Conservation (phyloP, 2,888 invertebrate genomes). For the Arge pagana region DNA sequence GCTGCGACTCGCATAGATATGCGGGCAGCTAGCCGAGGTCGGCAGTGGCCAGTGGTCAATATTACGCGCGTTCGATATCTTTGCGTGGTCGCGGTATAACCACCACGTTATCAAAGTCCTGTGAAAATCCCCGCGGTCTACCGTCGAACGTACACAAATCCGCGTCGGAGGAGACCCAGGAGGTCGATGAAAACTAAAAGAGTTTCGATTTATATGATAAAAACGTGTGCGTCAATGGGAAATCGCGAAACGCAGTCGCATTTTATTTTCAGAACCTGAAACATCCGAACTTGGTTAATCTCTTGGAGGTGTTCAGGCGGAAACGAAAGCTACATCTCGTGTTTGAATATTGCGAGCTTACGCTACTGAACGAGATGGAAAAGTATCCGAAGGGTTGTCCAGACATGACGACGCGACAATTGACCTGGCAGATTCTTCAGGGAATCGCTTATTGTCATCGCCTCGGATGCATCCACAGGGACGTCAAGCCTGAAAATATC, state of each 20-base stretch:
- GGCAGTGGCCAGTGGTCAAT: constrained; percentile 52
- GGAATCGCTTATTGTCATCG: constrained; percentile 97
- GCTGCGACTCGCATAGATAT: constrained; percentile 23
- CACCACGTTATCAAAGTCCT: no score
- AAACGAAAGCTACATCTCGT: constrained; percentile 95
- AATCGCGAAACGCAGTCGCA: background rate
- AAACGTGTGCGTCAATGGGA: background rate
- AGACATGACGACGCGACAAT: constrained; percentile 86
- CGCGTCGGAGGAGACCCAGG: no score
- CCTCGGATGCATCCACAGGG: constrained; percentile 94
- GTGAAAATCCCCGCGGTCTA: no score
- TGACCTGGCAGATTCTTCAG: constrained; percentile 93
- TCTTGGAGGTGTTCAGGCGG: constrained; percentile 95
- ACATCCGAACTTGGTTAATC: constrained; percentile 95
- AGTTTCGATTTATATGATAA: background rate
- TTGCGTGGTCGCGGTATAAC: constrained; percentile 48
- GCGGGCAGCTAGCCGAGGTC: constrained; percentile 28
- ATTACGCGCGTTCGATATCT: constrained; percentile 52
- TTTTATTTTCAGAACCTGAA: constrained; percentile 82
- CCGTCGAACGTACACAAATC: no score
- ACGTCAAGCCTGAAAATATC: constrained; percentile 99
- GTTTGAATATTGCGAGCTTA: constrained; percentile 98
- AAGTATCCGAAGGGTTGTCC: constrained; percentile 92
- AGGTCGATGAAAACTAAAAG: background rate
- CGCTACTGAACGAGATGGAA: constrained; percentile 95